A percentile compares a stretch with the other conserved stretches of the same genome.
Conservation (phyloP, 2,113 vertebrate species). For the Phainopepla nitens region DNA sequence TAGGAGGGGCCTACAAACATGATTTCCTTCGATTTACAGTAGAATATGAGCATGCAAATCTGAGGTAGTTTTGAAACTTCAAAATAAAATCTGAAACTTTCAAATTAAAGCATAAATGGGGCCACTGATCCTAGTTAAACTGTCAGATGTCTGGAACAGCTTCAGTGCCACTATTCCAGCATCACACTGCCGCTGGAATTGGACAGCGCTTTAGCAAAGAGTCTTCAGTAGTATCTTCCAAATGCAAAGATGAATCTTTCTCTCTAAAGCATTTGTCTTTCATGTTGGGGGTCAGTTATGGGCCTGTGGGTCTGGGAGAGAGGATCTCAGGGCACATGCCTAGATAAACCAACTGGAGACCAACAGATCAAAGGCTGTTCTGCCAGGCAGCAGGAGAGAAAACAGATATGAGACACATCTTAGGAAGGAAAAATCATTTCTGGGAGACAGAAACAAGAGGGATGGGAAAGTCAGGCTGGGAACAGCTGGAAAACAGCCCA, state of each 20-base stretch:
- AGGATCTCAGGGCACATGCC: background rate
- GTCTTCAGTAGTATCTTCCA: background rate
- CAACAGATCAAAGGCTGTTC: background rate
- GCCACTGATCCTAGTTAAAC: background rate
- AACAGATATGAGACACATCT: background rate
- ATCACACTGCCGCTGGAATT: background rate
- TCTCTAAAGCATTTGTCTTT: background rate
- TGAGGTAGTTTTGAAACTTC: background rate
- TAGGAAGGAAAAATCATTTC: background rate
- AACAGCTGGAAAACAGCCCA: background rate
- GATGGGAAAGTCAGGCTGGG: background rate
- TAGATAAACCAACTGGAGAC: background rate
- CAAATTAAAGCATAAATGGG: background rate
- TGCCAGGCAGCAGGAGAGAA: background rate
- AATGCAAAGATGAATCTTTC: background rate
- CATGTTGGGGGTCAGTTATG: background rate
- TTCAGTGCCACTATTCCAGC: background rate
- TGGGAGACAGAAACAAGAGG: background rate
- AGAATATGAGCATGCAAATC: background rate
- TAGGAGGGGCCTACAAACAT: background rate
- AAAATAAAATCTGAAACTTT: background rate
- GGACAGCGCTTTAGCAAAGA: background rate
- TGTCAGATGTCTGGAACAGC: background rate
- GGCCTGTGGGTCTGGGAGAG: background rate
- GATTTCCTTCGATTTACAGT: background rate